Evolutionary conservation across 2,113 vertebrate species (phyloP), one percentile per base, ranked within the genome.

Genomic region (Neofelis nebulosa): DNA sequence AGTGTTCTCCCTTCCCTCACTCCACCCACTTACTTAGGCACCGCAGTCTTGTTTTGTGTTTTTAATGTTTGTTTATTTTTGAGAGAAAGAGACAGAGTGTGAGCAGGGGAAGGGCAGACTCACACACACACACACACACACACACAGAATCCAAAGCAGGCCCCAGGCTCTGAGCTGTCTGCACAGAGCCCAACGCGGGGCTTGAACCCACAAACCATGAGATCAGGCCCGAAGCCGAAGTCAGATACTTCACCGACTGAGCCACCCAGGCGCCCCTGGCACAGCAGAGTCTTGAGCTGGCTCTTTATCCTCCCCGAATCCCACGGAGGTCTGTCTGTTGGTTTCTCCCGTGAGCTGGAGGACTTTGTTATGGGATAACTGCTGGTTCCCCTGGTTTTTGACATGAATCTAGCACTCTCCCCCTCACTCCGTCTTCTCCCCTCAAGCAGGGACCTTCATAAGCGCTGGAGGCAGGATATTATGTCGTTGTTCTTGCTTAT

Each of bases 1-100:
- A 15, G 18, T 8, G 4, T 14, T 14, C 36, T 68, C 36, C 31
- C 33, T 52, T 45, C 23, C 76, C 31, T 66, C 31, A 16, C 36
- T 45, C 78, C 4, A 4, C 68, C 1, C 1, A 10, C n/a, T 29
- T 5, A 13, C 38, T 36, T 12, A 7, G 6, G 13, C n/a, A 38
- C 48, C n/a, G 23, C 36, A 48, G 88, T 7, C 5, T 18, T 69
- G 36, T 61, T 57, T 61, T 21, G 23, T 8, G 3, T 23, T 61
- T 61, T 61, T 61, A 57, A 61, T 61, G 57, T 61, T 57, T 57
- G 7, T 57, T 57, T 61, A 23, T 61, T 61, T 61, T 61, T 61
- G 21, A 61, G 8, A 61, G 57, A 61, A 61, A 61, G 57, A 61
- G 57, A 61, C 19, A 61, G 55, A 7, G 57, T 23, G 21, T 23